These are phyloP conservation scores for Brachyopa scutellaris DNA, from an alignment of 2,888 invertebrate species.

Conservation along the genomic window DNA sequence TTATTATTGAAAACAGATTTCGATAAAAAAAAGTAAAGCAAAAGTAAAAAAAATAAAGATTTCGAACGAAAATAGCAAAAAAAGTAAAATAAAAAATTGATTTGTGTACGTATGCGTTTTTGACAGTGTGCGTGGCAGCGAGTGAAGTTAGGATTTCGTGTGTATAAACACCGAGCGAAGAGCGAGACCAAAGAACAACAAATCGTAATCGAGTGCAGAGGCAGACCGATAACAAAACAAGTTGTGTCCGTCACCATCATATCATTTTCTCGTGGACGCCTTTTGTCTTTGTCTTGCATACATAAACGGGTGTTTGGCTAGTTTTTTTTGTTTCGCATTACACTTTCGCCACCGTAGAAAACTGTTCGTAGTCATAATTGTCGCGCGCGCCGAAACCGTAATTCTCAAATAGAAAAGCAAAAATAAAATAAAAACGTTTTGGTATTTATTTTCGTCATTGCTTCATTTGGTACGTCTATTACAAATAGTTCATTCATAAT, in stretches of 20 bases:
- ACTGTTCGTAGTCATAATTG: constrained; percentile 19
- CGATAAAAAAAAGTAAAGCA: not conserved
- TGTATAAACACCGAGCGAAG: constrained; percentile 57
- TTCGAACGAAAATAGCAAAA: constrained; percentile 4
- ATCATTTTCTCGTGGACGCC: constrained; percentile 13
- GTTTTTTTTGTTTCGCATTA: constrained; percentile 22
- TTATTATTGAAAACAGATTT: constrained; percentile 16
- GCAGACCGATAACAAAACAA: constrained; percentile 66
- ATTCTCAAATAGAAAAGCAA: constrained; percentile 27
- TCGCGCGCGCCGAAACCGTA: constrained; percentile 63
- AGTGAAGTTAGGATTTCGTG: constrained; percentile 26
- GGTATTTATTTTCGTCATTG: constrained; percentile 33
- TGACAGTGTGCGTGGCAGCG: constrained; percentile 49
- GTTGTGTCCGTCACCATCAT: constrained; percentile 45
- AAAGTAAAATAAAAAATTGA: not conserved
- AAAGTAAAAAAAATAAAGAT: not conserved
- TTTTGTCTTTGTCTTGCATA: constrained; percentile 43
- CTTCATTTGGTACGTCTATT: constrained; percentile 30
- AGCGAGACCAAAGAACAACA: constrained; percentile 64
- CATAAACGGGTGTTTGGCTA: constrained; percentile 5
- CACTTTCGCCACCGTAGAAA: constrained; percentile 42
- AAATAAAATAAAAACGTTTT: constrained; percentile 12
- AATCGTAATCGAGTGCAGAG: constrained; percentile 52
- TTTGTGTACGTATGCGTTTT: constrained; percentile 20
- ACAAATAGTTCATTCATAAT: constrained; percentile 73